Base-by-base conservation (phyloP, 2,888 invertebrate genomes). In the Scotopteryx bipunctaria region DNA sequence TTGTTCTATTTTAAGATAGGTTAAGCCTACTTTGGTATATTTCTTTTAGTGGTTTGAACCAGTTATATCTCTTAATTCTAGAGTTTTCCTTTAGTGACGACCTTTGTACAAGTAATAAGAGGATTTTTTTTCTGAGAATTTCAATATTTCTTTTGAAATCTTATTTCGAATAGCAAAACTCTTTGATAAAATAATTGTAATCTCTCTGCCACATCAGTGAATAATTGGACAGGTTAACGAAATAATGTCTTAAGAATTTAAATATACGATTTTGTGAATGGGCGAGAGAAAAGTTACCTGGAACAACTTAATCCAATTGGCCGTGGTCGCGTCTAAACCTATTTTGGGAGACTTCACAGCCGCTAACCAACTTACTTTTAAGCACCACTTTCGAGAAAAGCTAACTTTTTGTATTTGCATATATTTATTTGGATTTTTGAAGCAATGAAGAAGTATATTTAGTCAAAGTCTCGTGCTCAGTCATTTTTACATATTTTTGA, bases 231-330 rank as follows among this genome's bases (percentile, higher is more conserved):
- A 44, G 13, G 27, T 44, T 52, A 56, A 61, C 23, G 35, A 48
- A 51, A 51, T 61, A 32, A 57, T 32, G 43, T 32, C 27, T 15
- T 8, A 27, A 32, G 53, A 45, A 48, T 69, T 75, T 67, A 68
- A 71, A 77, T 74, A 70, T 71, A 70, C 71, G 73, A 78, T 71
- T 73, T 74, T 74, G 71, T 69, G 73, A 78, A 74, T 75, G 74
- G 77, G 75, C 74, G 71, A 76, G 67, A 81, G 77, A 78, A 85
- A 87, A 88, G 83, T 86, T 86, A 71, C 69, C 71, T 73, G 73
- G 76, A 83, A 81, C 75, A 75, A 80, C 76, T 80, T 85, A 87
- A 90, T 87, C 76, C 78, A 76, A 81, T 83, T 81, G 75, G 61
- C 72, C 76, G 81, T 75, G 81, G 85, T 80, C 81, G 71, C 71